Conservation (phyloP, 2,113 vertebrate species). For the Amphilophus citrinellus region DNA sequence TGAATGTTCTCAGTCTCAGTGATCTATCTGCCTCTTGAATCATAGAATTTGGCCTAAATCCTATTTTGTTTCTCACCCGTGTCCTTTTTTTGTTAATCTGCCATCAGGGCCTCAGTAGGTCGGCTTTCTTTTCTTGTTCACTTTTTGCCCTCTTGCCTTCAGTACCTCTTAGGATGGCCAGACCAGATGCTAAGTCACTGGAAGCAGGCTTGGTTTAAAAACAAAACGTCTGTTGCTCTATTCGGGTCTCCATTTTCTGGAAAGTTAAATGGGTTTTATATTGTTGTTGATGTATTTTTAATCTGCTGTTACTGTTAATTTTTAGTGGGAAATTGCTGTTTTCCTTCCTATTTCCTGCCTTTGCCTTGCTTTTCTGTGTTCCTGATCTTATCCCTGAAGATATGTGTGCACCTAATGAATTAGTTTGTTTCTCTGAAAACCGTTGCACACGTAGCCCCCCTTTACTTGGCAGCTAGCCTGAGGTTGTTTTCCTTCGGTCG, state of each 20-base stretch:
- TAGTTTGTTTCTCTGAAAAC: conserved; percentile 41
- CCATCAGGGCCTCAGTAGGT: conserved; percentile 14
- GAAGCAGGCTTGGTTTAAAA: conserved; percentile 13
- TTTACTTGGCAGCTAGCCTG: conserved; percentile 49
- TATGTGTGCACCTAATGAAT: conserved; percentile 47
- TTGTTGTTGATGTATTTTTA: conserved; percentile 17
- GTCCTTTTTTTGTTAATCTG: conserved; percentile 19
- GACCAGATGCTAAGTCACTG: conserved; percentile 44
- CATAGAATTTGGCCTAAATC: conserved; percentile 22
- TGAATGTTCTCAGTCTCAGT: conserved; percentile 11
- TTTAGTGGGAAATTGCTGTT: conserved; percentile 56
- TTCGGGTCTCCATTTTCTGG: conserved; percentile 13
- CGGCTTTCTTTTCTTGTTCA: conserved; percentile 47
- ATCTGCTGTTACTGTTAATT: conserved; percentile 13
- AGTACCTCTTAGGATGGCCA: conserved; percentile 25
- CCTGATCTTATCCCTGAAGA: conserved; percentile 51
- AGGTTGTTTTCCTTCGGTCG: conserved; percentile 42
- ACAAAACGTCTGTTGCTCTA: background rate
- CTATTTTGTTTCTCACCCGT: background rate
- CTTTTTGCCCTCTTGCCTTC: conserved; percentile 46
- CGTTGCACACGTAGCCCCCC: conserved; percentile 7
- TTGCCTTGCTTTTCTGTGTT: conserved; percentile 41
- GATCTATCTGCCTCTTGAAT: conserved; percentile 34
- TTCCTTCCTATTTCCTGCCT: conserved; percentile 57
- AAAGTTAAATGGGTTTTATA: conserved; percentile 15